Base-by-base conservation (phyloP, 2,113 vertebrate species). In the Sphaerodactylus townsendi region DNA sequence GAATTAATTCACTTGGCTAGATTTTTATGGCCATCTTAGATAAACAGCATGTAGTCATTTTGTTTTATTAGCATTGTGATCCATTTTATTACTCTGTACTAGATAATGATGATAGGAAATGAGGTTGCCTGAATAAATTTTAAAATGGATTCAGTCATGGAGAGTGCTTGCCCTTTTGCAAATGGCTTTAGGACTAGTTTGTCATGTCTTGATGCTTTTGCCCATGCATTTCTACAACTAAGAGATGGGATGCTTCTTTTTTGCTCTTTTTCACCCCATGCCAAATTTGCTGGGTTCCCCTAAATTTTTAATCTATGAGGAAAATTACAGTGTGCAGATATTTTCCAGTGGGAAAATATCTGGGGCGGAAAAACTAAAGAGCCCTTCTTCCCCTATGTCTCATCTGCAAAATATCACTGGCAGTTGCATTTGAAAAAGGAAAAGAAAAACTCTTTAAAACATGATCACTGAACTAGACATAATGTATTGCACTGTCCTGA, bases 1-100 rank as follows among this genome's bases (percentile, higher is more conserved):
- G 13, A 86, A 84, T 90, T 93, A 90, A 94, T 94, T 87, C 80
- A 76, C 81, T 87, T 0, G 1, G 62, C 85, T 87, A 86, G 48
- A 84, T 91, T 95, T 78, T 93, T 94, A 87, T 84, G 81, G 66
- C 84, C 85, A 71, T 72, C 2, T 91, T 92, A 77, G 82, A 85
- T 82, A 93, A 95, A 93, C 81, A 93, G 76, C 68, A 90, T 59
- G 83, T 59, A 90, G 35, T 85, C 85, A 93, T 88, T 93, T 86
- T 91, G 86, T 91, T 94, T 94, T 93, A 92, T 92, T 95, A 92
- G 75, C 83, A 86, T 53, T 92, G 64, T 84, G 75, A 90, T 92
- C 44, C 70, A 39, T 88, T 86, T 92, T 88, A 93, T 93, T 91
- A 70, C 78, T 79, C 71, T 68, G 46, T 56, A 50, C 82, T 93